Conservation (phyloP, 2,113 vertebrate species). For the Pygoscelis adeliae region DNA sequence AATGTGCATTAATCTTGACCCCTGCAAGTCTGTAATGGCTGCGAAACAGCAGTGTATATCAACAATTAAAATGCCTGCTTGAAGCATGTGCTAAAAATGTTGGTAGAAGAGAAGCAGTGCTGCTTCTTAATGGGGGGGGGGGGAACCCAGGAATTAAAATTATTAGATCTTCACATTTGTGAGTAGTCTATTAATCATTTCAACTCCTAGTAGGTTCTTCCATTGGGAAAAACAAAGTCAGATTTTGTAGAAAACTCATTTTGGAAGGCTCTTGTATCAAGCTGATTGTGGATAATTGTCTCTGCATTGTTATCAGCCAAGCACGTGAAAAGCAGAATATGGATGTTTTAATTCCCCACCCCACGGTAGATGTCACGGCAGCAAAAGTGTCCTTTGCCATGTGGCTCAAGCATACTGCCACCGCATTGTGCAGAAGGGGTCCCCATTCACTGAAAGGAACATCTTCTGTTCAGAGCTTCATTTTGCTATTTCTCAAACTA, state of each 20-base stretch:
- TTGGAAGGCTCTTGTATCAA: background rate
- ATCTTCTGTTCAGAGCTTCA: background rate
- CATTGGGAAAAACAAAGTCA: background rate
- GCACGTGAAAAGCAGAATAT: background rate
- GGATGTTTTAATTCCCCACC: background rate
- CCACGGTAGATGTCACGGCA: background rate
- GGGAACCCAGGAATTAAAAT: background rate
- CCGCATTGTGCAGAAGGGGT: fast-evolving
- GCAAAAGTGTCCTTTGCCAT: background rate
- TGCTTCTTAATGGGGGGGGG: background rate
- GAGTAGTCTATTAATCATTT: background rate
- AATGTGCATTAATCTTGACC: conserved; percentile 2
- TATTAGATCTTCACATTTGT: background rate
- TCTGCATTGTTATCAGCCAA: background rate
- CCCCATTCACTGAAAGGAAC: background rate
- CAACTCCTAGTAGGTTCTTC: background rate
- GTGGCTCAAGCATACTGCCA: background rate
- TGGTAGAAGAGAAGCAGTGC: background rate
- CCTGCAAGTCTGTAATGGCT: background rate
- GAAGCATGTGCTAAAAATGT: background rate
- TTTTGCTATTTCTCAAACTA: background rate
- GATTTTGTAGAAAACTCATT: background rate
- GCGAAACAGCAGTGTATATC: background rate
- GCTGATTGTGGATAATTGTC: background rate
- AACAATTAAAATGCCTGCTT: background rate